These are phyloP conservation scores for Radopholus similis DNA, from an alignment of 1,140 invertebrate genomes.

Conservation along the genomic window DNA sequence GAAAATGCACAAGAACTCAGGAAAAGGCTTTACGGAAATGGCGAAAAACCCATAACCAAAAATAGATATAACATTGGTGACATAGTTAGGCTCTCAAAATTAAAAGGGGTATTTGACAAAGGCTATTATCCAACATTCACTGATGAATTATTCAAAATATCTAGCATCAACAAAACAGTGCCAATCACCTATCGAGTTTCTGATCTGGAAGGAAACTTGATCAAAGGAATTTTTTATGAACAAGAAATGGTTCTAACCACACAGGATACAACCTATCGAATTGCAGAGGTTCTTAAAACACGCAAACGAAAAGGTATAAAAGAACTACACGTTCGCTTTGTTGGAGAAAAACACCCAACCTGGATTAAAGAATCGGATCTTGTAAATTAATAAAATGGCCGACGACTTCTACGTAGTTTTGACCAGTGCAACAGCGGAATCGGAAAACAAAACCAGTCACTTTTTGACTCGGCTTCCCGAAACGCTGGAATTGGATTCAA, in stretches of 20 bases:
- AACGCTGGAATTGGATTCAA: slow-evolving; percentile 12
- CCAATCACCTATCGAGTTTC: not conserved
- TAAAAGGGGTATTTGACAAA: not conserved
- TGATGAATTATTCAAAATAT: not conserved
- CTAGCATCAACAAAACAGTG: not conserved
- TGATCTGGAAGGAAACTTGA: not conserved
- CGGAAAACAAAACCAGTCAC: not conserved
- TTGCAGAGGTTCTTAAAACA: not conserved
- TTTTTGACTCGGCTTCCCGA: slow-evolving; percentile 11
- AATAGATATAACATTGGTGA: not conserved
- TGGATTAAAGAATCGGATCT: not conserved
- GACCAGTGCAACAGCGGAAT: not conserved
- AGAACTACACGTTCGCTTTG: not conserved
- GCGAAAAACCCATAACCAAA: not conserved
- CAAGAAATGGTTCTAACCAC: not conserved
- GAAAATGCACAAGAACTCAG: not conserved
- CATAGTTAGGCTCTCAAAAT: not conserved
- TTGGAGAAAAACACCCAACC: not conserved
- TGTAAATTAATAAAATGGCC: not conserved
- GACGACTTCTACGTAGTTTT: not conserved
- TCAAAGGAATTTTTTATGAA: not conserved
- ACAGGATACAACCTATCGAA: not conserved
- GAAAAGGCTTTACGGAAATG: not conserved
- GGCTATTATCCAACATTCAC: not conserved
- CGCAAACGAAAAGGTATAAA: not conserved